phyloP scores from a whole-genome alignment of 2,888 invertebrate genomes.

The Leucophora obtusa region DNA sequence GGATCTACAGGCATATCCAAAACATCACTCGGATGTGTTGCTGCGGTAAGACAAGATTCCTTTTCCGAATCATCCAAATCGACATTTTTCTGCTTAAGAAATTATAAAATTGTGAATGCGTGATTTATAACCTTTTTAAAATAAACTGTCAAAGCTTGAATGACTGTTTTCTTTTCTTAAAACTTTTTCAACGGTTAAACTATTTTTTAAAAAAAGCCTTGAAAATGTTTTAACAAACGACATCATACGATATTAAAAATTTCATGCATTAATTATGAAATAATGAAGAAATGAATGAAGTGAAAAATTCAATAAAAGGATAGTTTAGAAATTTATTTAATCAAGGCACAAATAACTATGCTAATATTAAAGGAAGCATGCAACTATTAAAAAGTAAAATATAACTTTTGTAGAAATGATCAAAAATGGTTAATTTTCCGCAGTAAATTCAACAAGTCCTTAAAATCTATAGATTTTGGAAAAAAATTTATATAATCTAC shows the following conservation, averaged over 20 bases:
- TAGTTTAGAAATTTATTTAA: background rate
- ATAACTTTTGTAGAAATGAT: too few species aligned
- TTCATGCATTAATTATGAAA: conserved; percentile 25
- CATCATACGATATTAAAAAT: background rate
- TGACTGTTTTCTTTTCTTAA: too few species aligned
- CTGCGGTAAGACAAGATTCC: conserved; percentile 78
- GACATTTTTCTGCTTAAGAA: conserved; percentile 72
- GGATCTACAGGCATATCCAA: conserved; percentile 96
- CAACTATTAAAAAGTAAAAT: too few species aligned
- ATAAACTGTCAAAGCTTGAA: background rate
- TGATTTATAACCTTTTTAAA: conserved; percentile 10
- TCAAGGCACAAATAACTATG: background rate
- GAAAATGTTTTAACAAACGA: too few species aligned
- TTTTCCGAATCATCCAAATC: conserved; percentile 81
- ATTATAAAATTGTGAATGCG: background rate
- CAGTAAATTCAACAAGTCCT: too few species aligned
- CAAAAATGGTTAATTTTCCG: too few species aligned
- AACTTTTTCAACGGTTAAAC: too few species aligned
- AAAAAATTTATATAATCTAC: too few species aligned
- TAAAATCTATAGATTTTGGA: too few species aligned
- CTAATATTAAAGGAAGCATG: too few species aligned
- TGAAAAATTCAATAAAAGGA: conserved; percentile 31
- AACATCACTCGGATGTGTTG: conserved; percentile 91
- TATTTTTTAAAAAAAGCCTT: too few species aligned
- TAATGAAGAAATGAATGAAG: conserved; percentile 63